Conservation (phyloP, 2,113 vertebrate genomes). For the Actinemys pallida region DNA sequence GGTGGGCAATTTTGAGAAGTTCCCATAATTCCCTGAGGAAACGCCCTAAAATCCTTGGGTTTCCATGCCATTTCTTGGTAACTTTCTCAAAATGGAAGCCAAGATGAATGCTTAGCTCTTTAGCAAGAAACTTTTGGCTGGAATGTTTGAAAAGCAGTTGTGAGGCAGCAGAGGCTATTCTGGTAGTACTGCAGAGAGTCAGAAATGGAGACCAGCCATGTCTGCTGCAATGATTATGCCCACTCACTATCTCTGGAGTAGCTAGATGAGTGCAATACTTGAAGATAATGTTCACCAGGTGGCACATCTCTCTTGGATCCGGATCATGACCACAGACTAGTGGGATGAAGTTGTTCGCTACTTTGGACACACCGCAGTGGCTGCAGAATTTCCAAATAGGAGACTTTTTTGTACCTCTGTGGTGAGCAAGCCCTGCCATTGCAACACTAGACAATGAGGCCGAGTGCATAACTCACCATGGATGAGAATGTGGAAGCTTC, state of each 20-base stretch:
- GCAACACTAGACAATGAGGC: background rate
- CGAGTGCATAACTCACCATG: background rate
- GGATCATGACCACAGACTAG: background rate
- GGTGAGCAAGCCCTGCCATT: background rate
- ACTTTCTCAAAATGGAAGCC: constrained; percentile 41
- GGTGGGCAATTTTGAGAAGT: background rate
- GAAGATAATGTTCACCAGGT: background rate
- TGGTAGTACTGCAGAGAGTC: background rate
- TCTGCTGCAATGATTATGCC: fast-evolving
- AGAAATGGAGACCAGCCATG: background rate
- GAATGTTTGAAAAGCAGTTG: background rate
- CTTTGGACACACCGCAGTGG: fast-evolving
- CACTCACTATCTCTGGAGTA: background rate
- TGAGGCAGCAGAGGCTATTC: constrained; percentile 25
- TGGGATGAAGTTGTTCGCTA: background rate
- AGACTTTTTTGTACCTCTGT: background rate
- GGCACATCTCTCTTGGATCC: background rate
- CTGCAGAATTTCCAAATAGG: background rate
- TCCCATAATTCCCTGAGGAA: background rate
- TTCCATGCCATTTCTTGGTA: constrained; percentile 25
- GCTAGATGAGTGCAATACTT: background rate
- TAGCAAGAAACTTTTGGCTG: constrained; percentile 12
- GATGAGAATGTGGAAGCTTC: background rate
- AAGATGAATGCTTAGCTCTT: background rate
- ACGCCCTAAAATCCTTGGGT: background rate